Conservation (phyloP, 1,140 invertebrate genomes). For the Mercenaria mercenaria region DNA sequence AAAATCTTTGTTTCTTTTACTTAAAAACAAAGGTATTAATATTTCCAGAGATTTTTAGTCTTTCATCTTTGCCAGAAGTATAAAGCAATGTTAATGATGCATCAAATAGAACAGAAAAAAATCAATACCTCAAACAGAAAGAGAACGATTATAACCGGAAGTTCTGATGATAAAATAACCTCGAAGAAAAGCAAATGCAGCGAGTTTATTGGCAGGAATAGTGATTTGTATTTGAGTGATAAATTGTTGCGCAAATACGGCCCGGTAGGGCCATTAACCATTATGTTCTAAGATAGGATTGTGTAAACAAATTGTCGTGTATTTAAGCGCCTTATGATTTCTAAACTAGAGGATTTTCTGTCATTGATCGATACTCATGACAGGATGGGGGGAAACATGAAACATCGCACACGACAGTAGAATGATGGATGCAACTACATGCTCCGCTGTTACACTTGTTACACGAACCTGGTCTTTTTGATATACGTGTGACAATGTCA, state of each 20-base stretch:
- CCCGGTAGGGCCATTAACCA: background rate
- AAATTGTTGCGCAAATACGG: background rate
- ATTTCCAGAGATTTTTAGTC: background rate
- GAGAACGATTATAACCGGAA: slow-evolving; percentile 16
- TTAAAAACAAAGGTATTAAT: background rate
- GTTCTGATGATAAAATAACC: background rate
- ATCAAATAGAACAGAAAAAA: slow-evolving; percentile 9
- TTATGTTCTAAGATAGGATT: background rate
- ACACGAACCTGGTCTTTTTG: no score
- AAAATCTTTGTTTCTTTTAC: no score
- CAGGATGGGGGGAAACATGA: background rate
- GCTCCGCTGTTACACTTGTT: no score
- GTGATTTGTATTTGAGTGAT: background rate
- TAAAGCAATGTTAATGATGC: background rate
- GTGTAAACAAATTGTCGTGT: slow-evolving; percentile 16
- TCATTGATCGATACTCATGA: background rate
- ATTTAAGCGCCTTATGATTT: background rate
- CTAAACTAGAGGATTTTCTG: background rate
- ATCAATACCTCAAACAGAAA: slow-evolving; percentile 11
- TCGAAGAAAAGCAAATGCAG: slow-evolving; percentile 15
- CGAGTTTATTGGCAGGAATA: background rate
- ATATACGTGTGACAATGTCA: no score
- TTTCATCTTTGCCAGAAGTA: background rate
- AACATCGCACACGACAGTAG: no score
- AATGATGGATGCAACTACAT: no score